Conservation (phyloP, 1,140 invertebrate species). For the Leptopilina boulardi region DNA sequence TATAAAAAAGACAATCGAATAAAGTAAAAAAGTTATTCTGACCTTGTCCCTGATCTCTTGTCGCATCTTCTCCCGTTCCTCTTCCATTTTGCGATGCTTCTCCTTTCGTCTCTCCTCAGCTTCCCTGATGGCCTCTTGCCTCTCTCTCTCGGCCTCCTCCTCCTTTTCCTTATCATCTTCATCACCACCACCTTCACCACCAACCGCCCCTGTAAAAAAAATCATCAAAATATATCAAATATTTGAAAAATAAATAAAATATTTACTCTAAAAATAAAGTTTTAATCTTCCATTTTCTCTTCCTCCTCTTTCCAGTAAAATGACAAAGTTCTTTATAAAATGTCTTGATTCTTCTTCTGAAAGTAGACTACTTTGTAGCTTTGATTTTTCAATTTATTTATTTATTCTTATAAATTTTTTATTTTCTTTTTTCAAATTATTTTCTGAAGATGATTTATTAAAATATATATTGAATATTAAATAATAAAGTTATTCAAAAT, state of each 20-base stretch:
- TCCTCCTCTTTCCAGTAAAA: too few relatives aligned
- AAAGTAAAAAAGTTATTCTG: slow-evolving; percentile 59
- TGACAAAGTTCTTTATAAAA: too few relatives aligned
- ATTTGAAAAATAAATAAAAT: background rate
- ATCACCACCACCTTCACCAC: slow-evolving; percentile 91
- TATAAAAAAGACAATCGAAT: background rate
- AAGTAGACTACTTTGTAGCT: too few relatives aligned
- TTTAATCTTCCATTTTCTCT: background rate
- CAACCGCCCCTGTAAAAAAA: slow-evolving; percentile 86
- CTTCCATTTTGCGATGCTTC: slow-evolving; percentile 99
- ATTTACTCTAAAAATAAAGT: background rate
- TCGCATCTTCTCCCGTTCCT: slow-evolving; percentile 97
- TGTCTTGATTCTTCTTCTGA: too few relatives aligned
- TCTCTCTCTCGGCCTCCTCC: slow-evolving; percentile 95
- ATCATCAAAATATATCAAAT: slow-evolving; percentile 48
- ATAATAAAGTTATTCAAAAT: too few relatives aligned
- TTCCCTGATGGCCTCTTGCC: slow-evolving; percentile 93
- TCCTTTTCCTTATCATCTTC: slow-evolving; percentile 95
- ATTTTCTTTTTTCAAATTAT: too few relatives aligned
- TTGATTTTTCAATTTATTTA: too few relatives aligned
- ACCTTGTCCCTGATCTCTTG: slow-evolving; percentile 99
- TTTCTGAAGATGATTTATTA: too few relatives aligned
- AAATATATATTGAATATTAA: too few relatives aligned
- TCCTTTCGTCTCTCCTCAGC: slow-evolving; percentile 96
- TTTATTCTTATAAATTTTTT: too few relatives aligned